A percentile compares a stretch with the other conserved stretches of the same genome.
phyloP scores from a whole-genome alignment of 2,797 vertebrate species.

The Aplochiton taeniatus region DNA sequence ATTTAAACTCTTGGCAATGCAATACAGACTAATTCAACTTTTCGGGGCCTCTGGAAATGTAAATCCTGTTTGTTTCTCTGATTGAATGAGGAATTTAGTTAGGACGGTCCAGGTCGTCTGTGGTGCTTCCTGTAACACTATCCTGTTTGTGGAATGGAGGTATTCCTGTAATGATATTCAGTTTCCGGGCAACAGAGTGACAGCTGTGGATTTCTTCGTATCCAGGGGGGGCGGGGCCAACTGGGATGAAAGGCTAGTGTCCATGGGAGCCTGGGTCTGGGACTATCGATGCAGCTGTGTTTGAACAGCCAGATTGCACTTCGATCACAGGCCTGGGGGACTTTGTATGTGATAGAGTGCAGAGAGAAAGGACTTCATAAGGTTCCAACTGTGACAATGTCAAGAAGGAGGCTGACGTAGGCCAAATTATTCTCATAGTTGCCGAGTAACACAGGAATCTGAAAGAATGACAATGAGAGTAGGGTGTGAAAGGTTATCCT shows the following conservation, averaged over 20 bases:
- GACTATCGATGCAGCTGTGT: conserved; percentile 71
- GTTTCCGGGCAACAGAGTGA: conserved; percentile 79
- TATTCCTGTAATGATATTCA: conserved; percentile 69
- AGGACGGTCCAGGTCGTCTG: conserved; percentile 39
- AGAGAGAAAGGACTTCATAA: conserved; percentile 31
- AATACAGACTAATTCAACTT: not conserved
- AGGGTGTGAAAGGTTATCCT: conserved; percentile 11
- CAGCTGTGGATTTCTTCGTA: conserved; percentile 79
- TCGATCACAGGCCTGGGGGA: conserved; percentile 54
- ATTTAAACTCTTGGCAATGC: no score
- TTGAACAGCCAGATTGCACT: conserved; percentile 72
- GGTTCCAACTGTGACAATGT: conserved; percentile 20
- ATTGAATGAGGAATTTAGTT: conserved; percentile 52
- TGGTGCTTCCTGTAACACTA: conserved; percentile 66
- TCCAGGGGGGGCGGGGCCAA: conserved; percentile 27
- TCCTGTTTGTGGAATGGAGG: conserved; percentile 63
- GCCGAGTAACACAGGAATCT: not conserved
- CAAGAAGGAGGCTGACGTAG: not conserved
- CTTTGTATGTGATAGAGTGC: conserved; percentile 20
- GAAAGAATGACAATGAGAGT: conserved; percentile 26
- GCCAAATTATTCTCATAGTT: conserved; percentile 16
- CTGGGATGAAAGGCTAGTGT: conserved; percentile 43
- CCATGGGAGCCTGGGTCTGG: conserved; percentile 26
- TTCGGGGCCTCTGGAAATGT: conserved; percentile 26
- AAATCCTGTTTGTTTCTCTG: conserved; percentile 10